Percentiles rank a stretch among this genome's conserved stretches.
These are phyloP conservation scores for Epizoanthus stellaris DNA, from an alignment of 92 coral and sea anemone genomes.

Conservation along the genomic window DNA sequence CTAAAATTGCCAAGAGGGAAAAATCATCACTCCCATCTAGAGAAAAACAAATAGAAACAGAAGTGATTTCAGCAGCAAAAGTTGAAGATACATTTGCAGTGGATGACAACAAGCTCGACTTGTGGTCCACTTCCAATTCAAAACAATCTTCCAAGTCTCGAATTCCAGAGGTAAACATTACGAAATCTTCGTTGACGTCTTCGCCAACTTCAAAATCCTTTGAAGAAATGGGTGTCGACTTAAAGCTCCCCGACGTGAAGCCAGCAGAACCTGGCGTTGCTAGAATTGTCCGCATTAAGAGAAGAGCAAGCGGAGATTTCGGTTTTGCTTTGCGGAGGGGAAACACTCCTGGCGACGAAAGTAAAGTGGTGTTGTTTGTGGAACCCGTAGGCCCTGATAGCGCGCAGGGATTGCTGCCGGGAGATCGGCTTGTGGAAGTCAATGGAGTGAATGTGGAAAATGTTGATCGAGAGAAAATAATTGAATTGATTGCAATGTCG, in stretches of 20 bases:
- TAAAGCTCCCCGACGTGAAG: slow-evolving; percentile 84
- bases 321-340: slow-evolving; percentile 96
- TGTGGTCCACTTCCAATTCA: slow-evolving; percentile 36
- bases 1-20: slow-evolving; percentile 26
- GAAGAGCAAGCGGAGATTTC: slow-evolving; percentile 93
- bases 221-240: slow-evolving; percentile 88
- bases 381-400: slow-evolving; percentile 91
- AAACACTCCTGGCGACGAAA: slow-evolving; percentile 76
- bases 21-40: slow-evolving; percentile 20
- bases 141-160: slow-evolving; percentile 39
- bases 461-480: slow-evolving; percentile 88
- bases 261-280: slow-evolving; percentile 91
- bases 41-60: slow-evolving; percentile 55
- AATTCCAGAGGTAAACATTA: slow-evolving; percentile 52
- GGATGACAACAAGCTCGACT: slow-evolving; percentile 57
- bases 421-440: slow-evolving; percentile 94
- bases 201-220: slow-evolving; percentile 88
- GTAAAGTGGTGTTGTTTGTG: slow-evolving; percentile 83
- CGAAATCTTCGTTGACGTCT: slow-evolving; percentile 68
- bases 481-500: slow-evolving; percentile 94
- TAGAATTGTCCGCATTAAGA: slow-evolving; percentile 73
- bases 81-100: slow-evolving; percentile 52
- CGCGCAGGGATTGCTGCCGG: slow-evolving; percentile 81
- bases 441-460: slow-evolving; percentile 90
- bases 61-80: slow-evolving; percentile 57